These are phyloP conservation scores for Xenotilapia caudafasciata DNA, from an alignment of 2,113 vertebrate species.

Conservation along the genomic window DNA sequence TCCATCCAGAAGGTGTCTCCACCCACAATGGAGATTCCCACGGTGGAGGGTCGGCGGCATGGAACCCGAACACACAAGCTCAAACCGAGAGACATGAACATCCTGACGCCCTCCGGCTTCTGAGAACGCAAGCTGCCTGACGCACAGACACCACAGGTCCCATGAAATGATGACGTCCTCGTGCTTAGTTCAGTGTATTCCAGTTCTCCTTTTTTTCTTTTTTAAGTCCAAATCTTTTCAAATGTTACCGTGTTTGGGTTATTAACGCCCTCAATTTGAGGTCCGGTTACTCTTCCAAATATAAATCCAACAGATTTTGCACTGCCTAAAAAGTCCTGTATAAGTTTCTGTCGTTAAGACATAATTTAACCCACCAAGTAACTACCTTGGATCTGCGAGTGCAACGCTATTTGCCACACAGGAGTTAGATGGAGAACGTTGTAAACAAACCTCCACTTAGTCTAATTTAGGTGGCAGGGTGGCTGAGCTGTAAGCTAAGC, in stretches of 20 bases:
- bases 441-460: neutral
- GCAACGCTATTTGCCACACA: neutral
- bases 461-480: neutral
- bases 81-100: conserved; percentile 84
- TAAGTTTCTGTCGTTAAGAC: neutral
- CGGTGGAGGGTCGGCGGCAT: conserved; percentile 72
- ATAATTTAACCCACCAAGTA: neutral
- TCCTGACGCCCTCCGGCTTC: conserved; percentile 88
- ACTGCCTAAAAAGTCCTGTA: neutral
- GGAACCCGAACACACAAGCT: conserved; percentile 79
- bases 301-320: neutral
- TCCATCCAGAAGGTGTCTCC: conserved; percentile 71
- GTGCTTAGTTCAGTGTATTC: neutral
- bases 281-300: neutral
- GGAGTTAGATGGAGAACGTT: neutral
- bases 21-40: conserved; percentile 86
- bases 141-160: neutral
- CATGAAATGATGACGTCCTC: neutral
- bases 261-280: neutral
- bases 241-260: neutral
- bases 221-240: neutral
- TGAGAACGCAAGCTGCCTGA: conserved; percentile 9
- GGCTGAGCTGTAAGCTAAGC: neutral
- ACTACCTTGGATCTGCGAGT: rapidly evolving
- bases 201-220: rapidly evolving